A percentile compares a stretch with the other conserved stretches of the same genome.
Conservation (phyloP, 2,113 vertebrate genomes). For the Microcebus jonahi region DNA sequence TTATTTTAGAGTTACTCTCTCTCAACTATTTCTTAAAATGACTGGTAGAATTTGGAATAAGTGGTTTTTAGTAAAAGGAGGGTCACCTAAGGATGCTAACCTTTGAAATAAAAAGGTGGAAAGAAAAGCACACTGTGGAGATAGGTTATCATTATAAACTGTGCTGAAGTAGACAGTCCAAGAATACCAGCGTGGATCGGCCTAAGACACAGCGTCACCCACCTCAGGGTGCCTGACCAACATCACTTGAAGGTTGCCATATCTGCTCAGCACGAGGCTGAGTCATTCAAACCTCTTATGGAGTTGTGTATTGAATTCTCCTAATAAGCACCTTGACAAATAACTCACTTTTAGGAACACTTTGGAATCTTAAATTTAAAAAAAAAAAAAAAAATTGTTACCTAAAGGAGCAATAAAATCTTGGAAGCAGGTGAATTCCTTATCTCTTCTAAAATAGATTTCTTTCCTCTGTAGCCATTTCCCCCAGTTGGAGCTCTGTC, state of each 20-base stretch:
- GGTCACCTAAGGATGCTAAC: not conserved
- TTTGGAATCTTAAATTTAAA: not conserved
- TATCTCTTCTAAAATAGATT: not conserved
- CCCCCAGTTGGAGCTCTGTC: not conserved
- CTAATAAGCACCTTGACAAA: not conserved
- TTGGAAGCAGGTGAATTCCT: not conserved
- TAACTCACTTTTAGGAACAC: not conserved
- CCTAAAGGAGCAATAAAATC: not conserved
- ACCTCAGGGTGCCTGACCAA: too few species aligned
- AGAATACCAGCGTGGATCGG: too few species aligned
- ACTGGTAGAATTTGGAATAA: not conserved
- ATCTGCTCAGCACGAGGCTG: not conserved
- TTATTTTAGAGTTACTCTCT: not conserved
- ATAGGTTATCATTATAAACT: not conserved
- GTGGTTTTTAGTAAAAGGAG: not conserved
- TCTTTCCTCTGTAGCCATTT: not conserved
- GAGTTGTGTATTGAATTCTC: not conserved
- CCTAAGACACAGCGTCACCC: not conserved
- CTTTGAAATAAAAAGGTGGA: not conserved
- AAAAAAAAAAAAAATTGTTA: not conserved
- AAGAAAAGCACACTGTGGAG: too few species aligned
- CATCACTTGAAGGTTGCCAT: not conserved
- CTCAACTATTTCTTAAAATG: not conserved
- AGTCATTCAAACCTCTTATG: not conserved
- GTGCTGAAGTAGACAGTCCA: not conserved